These are phyloP conservation scores for Lagodon rhomboides DNA, from an alignment of 2,797 vertebrate species.

Conservation along the genomic window DNA sequence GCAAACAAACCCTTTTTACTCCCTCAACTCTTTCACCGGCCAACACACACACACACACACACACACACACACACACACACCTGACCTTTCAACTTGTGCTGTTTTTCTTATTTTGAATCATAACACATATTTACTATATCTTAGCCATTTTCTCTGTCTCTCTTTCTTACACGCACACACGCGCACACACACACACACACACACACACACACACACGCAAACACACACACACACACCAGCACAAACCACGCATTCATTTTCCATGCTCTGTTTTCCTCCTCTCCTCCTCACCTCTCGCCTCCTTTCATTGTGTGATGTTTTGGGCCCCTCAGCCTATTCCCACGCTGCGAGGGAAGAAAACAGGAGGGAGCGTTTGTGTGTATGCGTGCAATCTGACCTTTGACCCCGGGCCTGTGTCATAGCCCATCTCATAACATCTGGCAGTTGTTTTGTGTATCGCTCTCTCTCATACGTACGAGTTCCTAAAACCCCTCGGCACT, in stretches of 20 bases:
- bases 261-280: slow-evolving; percentile 51
- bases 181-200: slow-evolving; percentile 7
- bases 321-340: slow-evolving; percentile 68
- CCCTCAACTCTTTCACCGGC: slow-evolving; percentile 5
- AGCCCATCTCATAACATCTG: slow-evolving; percentile 75
- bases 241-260: slow-evolving; percentile 23
- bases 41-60: neutral
- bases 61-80: slow-evolving; percentile 8
- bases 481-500: slow-evolving; percentile 41
- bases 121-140: neutral
- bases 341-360: slow-evolving; percentile 77
- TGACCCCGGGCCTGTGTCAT: slow-evolving; percentile 61
- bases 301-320: slow-evolving; percentile 74
- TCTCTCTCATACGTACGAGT: slow-evolving; percentile 47
- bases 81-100: neutral
- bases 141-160: neutral
- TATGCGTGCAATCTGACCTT: slow-evolving; percentile 62
- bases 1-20: slow-evolving; percentile 56
- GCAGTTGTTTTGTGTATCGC: slow-evolving; percentile 51
- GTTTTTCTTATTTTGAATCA: neutral
- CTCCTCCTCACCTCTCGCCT: slow-evolving; percentile 72
- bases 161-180: neutral
- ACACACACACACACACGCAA: neutral
- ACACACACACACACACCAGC: neutral
- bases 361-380: slow-evolving; percentile 59